Evolutionary conservation across 2,888 invertebrate genomes (phyloP).

Genomic region (Scotopteryx bipunctaria): DNA sequence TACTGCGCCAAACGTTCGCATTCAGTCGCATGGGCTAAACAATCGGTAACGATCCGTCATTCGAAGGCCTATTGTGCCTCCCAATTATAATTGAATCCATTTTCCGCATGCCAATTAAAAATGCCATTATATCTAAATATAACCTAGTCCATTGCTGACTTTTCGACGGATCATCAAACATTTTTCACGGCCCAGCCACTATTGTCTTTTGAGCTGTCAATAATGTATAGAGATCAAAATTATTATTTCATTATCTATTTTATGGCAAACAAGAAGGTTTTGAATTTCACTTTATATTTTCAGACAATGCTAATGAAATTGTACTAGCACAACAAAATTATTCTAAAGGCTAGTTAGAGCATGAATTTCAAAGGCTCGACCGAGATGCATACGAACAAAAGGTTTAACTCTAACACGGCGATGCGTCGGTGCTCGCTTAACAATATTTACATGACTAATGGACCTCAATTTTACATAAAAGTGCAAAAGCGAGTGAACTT

Average conservation of each 20-base stretch:
- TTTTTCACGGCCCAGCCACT: too few relatives aligned
- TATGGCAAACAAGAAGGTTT: too few relatives aligned
- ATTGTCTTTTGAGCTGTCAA: too few relatives aligned
- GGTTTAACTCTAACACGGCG: conserved; percentile 42
- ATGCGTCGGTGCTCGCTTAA: conserved; percentile 64
- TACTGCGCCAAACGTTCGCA: conserved; percentile 62
- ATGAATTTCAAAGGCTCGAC: conserved; percentile 29
- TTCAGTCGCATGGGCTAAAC: conserved; percentile 66
- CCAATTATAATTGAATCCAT: conserved; percentile 65
- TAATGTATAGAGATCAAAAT: too few relatives aligned
- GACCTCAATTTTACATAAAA: conserved; percentile 76
- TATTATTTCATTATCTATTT: too few relatives aligned
- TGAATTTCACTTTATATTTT: too few relatives aligned
- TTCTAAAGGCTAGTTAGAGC: conserved; percentile 13
- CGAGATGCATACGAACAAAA: conserved; percentile 44
- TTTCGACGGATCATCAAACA: too few relatives aligned
- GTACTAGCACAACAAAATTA: conserved; percentile 3
- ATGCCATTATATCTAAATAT: too few relatives aligned
- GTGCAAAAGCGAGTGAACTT: conserved; percentile 78
- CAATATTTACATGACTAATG: conserved; percentile 79
- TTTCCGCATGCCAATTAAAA: conserved; percentile 57
- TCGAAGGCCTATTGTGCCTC: conserved; percentile 66
- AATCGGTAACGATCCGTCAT: conserved; percentile 63
- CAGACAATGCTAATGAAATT: conserved; percentile 10
- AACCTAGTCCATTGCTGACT: too few relatives aligned